Evolutionary conservation across 2,888 invertebrate genomes (phyloP), one percentile per base, ranked within the genome.

Genomic region (Oeneis ivallda): DNA sequence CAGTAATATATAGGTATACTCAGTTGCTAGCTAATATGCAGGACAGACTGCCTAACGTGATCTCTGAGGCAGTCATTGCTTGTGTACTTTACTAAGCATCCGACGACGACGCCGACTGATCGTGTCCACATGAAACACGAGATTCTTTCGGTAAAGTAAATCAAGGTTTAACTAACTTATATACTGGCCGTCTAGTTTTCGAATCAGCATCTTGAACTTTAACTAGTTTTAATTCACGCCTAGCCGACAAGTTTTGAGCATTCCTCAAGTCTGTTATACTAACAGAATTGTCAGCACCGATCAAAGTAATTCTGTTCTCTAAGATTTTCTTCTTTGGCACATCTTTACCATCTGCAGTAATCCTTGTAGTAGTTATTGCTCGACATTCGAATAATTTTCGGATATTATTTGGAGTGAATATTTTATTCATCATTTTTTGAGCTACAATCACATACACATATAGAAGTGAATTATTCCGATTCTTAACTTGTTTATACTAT

Each of bases 201-300:
- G 93, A 84, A 82, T 95, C 95, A 5, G 92, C 81, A 81, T 96
- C 95, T 69, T 94, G 82, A 34, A 95, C 83, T 86, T 95, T 95
- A 0, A 96, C 91, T 65, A 97, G 86, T 78, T 94, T 95, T 69
- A 96, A 85, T 60, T 95, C 94, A 71, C 95, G 89, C 49, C 95
- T 92, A 66, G 93, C 90, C 0, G 96, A 94, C 67, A 96, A 75
- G 79, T 93, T 95, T 73, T 94, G 92, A 0, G 96, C 96, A 74
- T 94, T 94, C 70, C 94, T 94, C 34, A 96, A 71, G 34, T 95
- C 93, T 0, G 93, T 93, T 3, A 96, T 89, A 68, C 86, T 92
- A 19, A 95, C 82, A 39, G 92, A 84, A 74, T 94, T 86, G 78
- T 94, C 93, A 41, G 92, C 84, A 45, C 90, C 86, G 66, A 96